Percentiles rank a stretch among this genome's conserved stretches.
phyloP scores from a whole-genome alignment of 2,888 invertebrate species.

The Incurvaria masculella region DNA sequence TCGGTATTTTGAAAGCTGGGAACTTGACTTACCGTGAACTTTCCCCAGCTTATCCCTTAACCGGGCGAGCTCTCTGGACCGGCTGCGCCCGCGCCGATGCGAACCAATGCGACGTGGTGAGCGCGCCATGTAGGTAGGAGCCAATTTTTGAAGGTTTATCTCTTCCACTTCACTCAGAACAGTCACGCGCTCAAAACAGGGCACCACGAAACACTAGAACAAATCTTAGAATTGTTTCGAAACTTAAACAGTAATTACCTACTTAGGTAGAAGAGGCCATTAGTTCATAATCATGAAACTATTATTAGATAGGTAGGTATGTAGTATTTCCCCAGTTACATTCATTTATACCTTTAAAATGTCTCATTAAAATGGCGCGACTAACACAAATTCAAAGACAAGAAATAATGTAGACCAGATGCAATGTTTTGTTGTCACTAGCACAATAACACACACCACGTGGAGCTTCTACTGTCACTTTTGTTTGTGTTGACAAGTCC shows the following conservation, averaged over 20 bases:
- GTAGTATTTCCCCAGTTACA: no score
- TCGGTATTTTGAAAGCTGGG: no score
- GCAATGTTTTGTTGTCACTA: neutral
- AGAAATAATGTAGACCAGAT: no score
- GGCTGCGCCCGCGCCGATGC: constrained; percentile 35
- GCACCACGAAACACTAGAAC: no score
- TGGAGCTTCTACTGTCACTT: neutral
- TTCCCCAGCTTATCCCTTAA: constrained; percentile 40
- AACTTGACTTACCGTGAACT: constrained; percentile 23
- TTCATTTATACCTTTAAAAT: no score
- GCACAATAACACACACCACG: neutral
- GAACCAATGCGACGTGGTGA: constrained; percentile 40
- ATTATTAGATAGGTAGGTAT: no score
- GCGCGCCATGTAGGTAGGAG: constrained; percentile 40
- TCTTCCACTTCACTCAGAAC: neutral
- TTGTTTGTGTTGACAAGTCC: neutral
- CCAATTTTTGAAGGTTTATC: no score
- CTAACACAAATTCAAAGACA: no score
- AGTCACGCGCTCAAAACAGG: no score
- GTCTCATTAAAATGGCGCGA: neutral
- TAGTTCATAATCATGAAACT: neutral
- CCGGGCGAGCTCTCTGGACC: constrained; percentile 37
- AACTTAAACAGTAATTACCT: no score
- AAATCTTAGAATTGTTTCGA: neutral
- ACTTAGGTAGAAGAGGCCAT: neutral